phyloP scores from a whole-genome alignment of 2,113 vertebrate genomes.

The Mormoops blainvillei region DNA sequence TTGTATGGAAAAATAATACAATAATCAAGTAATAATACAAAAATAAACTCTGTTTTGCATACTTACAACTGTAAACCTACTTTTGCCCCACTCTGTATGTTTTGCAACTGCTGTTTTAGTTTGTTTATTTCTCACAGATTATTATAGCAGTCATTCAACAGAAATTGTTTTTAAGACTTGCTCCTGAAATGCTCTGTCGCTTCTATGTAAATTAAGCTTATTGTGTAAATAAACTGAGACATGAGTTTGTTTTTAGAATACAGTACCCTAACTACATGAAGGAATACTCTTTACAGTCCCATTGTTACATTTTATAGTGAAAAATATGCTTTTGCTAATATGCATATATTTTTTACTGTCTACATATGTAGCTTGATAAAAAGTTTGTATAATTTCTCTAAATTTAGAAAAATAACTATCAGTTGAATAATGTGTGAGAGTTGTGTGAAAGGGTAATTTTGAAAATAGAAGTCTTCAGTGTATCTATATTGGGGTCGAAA shows the following conservation, averaged over 20 bases:
- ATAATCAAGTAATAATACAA: not conserved
- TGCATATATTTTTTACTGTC: not conserved
- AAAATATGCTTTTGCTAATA: conserved; percentile 49
- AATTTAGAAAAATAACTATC: conserved; percentile 2
- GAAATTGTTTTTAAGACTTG: conserved; percentile 57
- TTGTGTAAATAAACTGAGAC: conserved; percentile 57
- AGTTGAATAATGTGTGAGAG: not conserved
- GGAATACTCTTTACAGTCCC: conserved; percentile 14
- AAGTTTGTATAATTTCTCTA: conserved; percentile 32
- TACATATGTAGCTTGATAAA: not conserved
- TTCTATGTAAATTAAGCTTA: conserved; percentile 68
- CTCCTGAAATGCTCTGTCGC: conserved; percentile 54
- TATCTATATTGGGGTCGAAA: not conserved
- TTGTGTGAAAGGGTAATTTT: not conserved
- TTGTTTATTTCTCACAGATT: conserved; percentile 64
- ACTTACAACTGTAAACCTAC: not conserved
- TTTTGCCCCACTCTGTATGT: not conserved
- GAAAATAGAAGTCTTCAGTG: not conserved
- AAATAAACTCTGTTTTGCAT: not conserved
- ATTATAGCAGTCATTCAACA: conserved; percentile 51
- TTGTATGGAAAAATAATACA: not conserved
- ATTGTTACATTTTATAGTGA: conserved; percentile 41
- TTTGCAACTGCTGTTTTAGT: conserved; percentile 45
- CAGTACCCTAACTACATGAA: conserved; percentile 22
- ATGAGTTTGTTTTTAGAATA: conserved; percentile 57